Percentiles rank a stretch among this genome's conserved stretches.
These are phyloP conservation scores for Amniataba percoides DNA, from an alignment of 2,797 vertebrate genomes.

Conservation along the genomic window DNA sequence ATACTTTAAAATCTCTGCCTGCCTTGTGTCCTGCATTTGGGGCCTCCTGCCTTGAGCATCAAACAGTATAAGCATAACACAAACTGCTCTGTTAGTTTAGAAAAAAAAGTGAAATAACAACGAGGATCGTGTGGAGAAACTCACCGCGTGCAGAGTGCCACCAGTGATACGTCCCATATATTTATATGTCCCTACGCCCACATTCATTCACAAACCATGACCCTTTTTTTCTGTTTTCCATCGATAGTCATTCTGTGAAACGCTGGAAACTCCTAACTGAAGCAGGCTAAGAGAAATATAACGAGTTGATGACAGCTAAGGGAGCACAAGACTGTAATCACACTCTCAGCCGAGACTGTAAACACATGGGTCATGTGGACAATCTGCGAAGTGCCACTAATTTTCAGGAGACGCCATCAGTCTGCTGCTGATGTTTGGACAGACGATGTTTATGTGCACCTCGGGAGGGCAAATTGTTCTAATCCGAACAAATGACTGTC, in stretches of 20 bases:
- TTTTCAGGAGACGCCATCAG: neutral
- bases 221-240: constrained; percentile 5
- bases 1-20: too few species aligned
- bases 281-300: constrained; percentile 4
- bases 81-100: neutral
- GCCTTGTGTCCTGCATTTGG: too few species aligned
- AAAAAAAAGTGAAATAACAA: neutral
- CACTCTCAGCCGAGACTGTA: neutral
- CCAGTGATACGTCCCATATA: neutral
- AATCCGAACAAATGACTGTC: neutral
- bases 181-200: neutral
- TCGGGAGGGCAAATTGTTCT: neutral
- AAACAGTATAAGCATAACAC: too few species aligned
- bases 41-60: too few species aligned
- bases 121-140: neutral
- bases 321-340: constrained; percentile 12
- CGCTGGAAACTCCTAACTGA: neutral
- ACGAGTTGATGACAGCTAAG: neutral
- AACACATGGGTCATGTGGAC: constrained; percentile 6
- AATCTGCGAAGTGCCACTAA: neutral
- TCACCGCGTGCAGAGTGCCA: neutral
- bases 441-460: neutral
- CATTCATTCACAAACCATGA: neutral
- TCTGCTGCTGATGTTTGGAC: neutral
- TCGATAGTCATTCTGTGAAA: constrained; percentile 1